phyloP scores from a whole-genome alignment of 2,113 vertebrate species.

The Mastomys coucha region DNA sequence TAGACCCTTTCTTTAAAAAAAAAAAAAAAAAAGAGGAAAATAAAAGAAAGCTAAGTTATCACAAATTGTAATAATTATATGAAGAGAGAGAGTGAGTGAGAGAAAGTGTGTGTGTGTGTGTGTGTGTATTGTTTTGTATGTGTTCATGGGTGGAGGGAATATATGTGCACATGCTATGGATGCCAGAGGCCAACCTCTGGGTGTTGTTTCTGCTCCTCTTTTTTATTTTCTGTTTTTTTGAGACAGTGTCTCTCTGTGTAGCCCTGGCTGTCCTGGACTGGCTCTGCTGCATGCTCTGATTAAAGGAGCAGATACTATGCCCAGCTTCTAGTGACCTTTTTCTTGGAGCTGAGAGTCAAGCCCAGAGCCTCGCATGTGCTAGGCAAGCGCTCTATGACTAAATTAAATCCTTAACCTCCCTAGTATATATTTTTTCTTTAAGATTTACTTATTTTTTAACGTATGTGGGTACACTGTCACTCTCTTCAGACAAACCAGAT shows the following conservation, averaged over 20 bases:
- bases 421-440: too few relatives aligned
- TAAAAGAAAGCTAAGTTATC: background rate
- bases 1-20: background rate
- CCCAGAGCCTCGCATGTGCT: background rate
- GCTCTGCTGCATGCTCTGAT: background rate
- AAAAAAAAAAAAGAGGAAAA: too few relatives aligned
- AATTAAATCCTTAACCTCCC: background rate
- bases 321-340: background rate
- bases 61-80: constrained; percentile 38
- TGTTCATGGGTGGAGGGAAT: background rate
- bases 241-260: background rate
- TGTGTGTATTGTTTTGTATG: background rate
- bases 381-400: background rate
- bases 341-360: background rate
- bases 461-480: too few relatives aligned
- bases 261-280: background rate
- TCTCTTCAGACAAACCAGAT: too few relatives aligned
- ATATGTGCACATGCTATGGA: background rate
- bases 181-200: background rate
- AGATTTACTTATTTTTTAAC: too few relatives aligned
- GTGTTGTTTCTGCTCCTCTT: background rate
- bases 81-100: too few relatives aligned
- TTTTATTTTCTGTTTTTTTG: background rate
- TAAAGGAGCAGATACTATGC: background rate
- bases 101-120: too few relatives aligned